Base-by-base conservation (phyloP, 2,113 vertebrate species). In the Lathamus discolor region DNA sequence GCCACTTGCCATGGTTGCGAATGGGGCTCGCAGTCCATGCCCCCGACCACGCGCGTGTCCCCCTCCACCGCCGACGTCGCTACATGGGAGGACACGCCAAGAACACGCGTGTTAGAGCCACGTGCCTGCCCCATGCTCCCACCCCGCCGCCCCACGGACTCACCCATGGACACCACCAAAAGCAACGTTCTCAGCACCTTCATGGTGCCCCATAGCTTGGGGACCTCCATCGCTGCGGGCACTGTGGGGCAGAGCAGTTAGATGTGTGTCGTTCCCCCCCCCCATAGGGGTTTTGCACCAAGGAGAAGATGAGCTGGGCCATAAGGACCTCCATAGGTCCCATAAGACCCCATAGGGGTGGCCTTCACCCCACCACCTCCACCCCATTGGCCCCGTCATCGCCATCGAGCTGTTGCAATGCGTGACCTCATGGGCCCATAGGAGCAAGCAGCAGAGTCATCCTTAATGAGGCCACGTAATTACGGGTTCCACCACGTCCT, bases 71-170 rank as follows among this genome's bases (percentile, higher is more conserved):
- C 89, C 10, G 9, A 4, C 4, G n/a, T 7, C 17, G 1, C 89
- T 86, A n/a, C 23, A 2, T 7, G 57, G 14, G 29, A 15, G 0
- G 12, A 18, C 4, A 43, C 6, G 11, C 8, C 2, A 15, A 5
- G 19, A 14, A 19, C 3, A 18, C 13, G 2, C 4, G 6, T 1
- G 4, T 48, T 13, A 49, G 29, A 1, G 41, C 37, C 2, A 1
- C 3, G 6, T 4, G 24, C 7, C 41, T 0, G 2, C 37, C 2
- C 48, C 10, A 1, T 2, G 6, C 8, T 15, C 3, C 7, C 4
- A 6, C 5, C 62, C 72, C 29, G 7, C 18, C 29, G 0, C 22
- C 14, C 57, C 27, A 4, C 2, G 0, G 5, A 2, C 81, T 85
- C 74, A 91, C 88, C 88, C 10, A 14, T 10, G 7, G 81, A 14